Evolutionary conservation across 2,113 vertebrate genomes (phyloP).

Genomic region (Setophaga coronata): DNA sequence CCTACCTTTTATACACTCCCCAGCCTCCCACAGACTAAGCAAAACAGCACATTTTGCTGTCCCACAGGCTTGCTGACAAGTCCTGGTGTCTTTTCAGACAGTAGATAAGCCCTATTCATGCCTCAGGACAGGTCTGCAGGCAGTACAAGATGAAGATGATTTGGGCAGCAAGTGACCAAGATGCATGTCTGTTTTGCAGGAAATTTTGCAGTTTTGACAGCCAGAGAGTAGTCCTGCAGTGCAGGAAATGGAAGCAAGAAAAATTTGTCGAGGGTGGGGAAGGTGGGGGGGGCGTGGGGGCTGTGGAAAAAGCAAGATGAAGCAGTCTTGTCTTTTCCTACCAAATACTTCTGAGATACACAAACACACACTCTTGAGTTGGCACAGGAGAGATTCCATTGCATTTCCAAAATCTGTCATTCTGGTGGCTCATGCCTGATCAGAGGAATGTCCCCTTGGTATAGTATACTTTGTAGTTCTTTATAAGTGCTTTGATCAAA

Average conservation of each 20-base stretch:
- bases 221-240: not conserved
- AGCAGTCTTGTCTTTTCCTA: not conserved
- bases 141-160: not conserved
- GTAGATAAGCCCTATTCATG: not conserved
- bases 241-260: not conserved
- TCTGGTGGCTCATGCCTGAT: not conserved
- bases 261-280: no score
- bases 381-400: not conserved
- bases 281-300: fast-evolving
- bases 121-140: not conserved
- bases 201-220: not conserved
- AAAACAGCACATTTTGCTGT: not conserved
- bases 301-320: not conserved
- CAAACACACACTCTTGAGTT: not conserved
- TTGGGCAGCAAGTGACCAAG: not conserved
- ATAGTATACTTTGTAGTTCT: not conserved
- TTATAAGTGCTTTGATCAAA: not conserved
- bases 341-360: not conserved
- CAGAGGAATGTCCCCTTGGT: not conserved
- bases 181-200: not conserved
- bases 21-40: not conserved
- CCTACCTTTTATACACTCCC: not conserved
- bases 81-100: not conserved
- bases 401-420: not conserved
- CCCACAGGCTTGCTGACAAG: not conserved